phyloP scores from a whole-genome alignment of 2,797 vertebrate species.

The Neopelma chrysocephalum region DNA sequence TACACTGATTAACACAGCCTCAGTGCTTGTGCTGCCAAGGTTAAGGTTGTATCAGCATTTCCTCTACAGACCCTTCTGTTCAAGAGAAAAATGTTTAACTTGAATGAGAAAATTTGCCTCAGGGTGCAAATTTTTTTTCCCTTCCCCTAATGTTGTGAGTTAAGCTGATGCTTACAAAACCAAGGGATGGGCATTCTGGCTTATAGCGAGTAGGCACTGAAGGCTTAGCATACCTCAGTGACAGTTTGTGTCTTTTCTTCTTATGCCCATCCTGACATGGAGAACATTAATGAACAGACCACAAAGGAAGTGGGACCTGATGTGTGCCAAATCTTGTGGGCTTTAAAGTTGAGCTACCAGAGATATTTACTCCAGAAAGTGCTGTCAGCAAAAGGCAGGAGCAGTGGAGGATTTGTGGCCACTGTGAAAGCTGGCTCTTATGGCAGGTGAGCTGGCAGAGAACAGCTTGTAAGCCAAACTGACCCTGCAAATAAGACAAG shows the following conservation, averaged over 20 bases:
- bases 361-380: neutral
- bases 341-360: neutral
- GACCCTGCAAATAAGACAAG: neutral
- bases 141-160: conserved; percentile 11
- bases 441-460: neutral
- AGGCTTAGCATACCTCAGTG: neutral
- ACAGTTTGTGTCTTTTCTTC: neutral
- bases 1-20: conserved; percentile 48
- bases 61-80: conserved; percentile 52
- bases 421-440: neutral
- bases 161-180: conserved; percentile 51
- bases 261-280: neutral
- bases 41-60: conserved; percentile 64
- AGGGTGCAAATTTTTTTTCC: neutral
- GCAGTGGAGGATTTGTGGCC: neutral
- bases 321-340: accelerated
- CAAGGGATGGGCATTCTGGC: conserved; percentile 34
- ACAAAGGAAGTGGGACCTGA: neutral
- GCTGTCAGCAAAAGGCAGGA: neutral
- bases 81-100: conserved; percentile 53
- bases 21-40: conserved; percentile 28
- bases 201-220: neutral
- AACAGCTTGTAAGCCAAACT: neutral
- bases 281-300: neutral
- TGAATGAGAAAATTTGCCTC: conserved; percentile 60